phyloP scores from a whole-genome alignment of 2,113 vertebrate species.

The Zosterops pallidus region DNA sequence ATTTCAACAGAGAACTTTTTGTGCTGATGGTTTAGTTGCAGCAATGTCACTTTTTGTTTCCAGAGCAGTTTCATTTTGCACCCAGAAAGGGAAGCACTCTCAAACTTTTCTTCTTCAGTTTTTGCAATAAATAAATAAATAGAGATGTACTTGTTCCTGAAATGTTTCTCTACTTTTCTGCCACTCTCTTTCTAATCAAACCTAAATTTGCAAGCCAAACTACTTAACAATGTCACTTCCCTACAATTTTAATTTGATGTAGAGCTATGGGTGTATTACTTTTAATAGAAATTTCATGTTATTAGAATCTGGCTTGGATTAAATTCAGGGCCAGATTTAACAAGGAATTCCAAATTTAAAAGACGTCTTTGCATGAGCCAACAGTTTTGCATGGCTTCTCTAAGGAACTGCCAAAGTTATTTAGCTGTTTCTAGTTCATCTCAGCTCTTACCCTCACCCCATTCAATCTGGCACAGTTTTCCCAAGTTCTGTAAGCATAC shows the following conservation, averaged over 20 bases:
- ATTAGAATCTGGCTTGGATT: neutral
- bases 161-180: neutral
- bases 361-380: neutral
- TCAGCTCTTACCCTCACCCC: neutral
- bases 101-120: neutral
- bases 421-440: neutral
- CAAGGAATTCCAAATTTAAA: conserved; percentile 11
- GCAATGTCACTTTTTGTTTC: neutral
- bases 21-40: neutral
- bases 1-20: neutral
- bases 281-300: neutral
- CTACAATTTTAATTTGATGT: neutral
- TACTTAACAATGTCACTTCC: neutral
- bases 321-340: neutral
- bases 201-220: neutral
- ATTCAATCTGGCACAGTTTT: neutral
- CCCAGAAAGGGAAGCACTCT: neutral
- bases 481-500: neutral
- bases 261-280: neutral
- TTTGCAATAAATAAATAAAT: neutral
- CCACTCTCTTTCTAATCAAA: neutral
- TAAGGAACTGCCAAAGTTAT: neutral
- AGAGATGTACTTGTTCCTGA: neutral
- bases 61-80: neutral
- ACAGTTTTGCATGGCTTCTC: neutral